phyloP scores from a whole-genome alignment of 1,140 invertebrate genomes.

The Cylas formicarius region DNA sequence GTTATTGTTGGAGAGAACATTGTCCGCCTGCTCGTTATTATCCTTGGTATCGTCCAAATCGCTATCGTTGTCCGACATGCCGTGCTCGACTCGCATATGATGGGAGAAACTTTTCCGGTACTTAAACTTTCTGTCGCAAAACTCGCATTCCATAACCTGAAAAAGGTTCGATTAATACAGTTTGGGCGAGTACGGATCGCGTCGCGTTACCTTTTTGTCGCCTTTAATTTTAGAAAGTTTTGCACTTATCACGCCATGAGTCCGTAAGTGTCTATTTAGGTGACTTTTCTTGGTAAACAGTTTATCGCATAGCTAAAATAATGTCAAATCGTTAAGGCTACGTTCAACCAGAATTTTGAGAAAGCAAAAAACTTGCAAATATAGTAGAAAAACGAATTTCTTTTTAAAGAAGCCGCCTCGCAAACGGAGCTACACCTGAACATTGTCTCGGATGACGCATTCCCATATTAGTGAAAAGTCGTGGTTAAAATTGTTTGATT shows the following conservation, averaged over 20 bases:
- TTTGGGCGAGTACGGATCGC: too few species aligned
- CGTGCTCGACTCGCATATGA: constrained; percentile 40
- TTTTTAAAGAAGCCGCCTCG: too few species aligned
- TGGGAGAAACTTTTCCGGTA: constrained; percentile 41
- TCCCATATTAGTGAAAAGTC: too few species aligned
- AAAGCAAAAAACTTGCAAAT: too few species aligned
- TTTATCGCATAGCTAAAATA: constrained; percentile 36
- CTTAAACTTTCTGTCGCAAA: constrained; percentile 42
- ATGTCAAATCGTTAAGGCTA: background rate
- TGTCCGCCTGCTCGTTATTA: constrained; percentile 10
- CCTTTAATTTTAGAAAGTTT: constrained; percentile 27
- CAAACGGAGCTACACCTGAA: too few species aligned
- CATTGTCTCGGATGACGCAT: too few species aligned
- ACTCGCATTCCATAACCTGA: constrained; percentile 39
- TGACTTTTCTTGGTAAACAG: constrained; percentile 37
- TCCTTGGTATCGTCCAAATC: constrained; percentile 15
- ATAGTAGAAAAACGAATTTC: too few species aligned
- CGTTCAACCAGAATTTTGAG: too few species aligned
- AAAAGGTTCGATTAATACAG: constrained; percentile 4
- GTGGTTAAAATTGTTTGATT: too few species aligned
- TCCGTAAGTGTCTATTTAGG: constrained; percentile 34
- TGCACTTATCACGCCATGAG: constrained; percentile 26
- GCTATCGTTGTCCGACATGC: constrained; percentile 33
- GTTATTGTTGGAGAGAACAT: too few species aligned
- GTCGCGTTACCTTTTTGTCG: constrained; percentile 20